Conservation (phyloP, 1,140 invertebrate species). For the Cyrtorhinus lividipennis region DNA sequence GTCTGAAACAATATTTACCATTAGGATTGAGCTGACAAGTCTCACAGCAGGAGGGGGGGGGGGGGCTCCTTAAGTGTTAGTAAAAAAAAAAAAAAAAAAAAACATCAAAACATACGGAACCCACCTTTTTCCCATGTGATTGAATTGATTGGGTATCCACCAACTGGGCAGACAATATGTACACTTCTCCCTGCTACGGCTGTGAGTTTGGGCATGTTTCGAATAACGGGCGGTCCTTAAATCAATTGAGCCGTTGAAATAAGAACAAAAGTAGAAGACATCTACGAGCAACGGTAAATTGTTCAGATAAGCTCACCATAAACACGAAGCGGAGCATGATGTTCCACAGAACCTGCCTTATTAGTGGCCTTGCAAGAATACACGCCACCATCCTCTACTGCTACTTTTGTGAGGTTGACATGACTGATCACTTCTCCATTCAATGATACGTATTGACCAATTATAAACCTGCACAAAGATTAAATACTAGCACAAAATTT, state of each 20-base stretch:
- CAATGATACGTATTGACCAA: conserved; percentile 48
- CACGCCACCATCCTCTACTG: conserved; percentile 53
- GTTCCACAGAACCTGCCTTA: conserved; percentile 40
- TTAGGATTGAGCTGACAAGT: neutral
- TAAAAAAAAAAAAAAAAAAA: too few species aligned
- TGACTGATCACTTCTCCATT: conserved; percentile 55
- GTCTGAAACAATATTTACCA: conserved; percentile 31
- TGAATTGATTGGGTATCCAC: conserved; percentile 50
- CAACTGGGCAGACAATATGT: conserved; percentile 49
- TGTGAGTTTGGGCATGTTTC: conserved; percentile 48
- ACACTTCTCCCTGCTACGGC: conserved; percentile 50
- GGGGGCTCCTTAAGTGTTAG: too few species aligned
- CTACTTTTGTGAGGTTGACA: conserved; percentile 53
- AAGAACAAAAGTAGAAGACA: too few species aligned
- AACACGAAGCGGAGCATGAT: conserved; percentile 49
- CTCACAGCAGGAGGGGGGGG: too few species aligned
- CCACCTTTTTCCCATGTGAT: conserved; percentile 50
- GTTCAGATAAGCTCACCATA: conserved; percentile 35
- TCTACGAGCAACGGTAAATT: too few species aligned
- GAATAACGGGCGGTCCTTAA: conserved; percentile 42
- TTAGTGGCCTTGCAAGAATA: conserved; percentile 54
- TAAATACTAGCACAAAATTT: too few species aligned
- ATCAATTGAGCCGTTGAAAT: too few species aligned
- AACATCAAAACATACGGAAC: too few species aligned
- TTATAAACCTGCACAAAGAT: conserved; percentile 37